A percentile compares a stretch with the other conserved stretches of the same genome.
phyloP scores from a whole-genome alignment of 2,888 invertebrate species.

The Coremacera marginata region DNA sequence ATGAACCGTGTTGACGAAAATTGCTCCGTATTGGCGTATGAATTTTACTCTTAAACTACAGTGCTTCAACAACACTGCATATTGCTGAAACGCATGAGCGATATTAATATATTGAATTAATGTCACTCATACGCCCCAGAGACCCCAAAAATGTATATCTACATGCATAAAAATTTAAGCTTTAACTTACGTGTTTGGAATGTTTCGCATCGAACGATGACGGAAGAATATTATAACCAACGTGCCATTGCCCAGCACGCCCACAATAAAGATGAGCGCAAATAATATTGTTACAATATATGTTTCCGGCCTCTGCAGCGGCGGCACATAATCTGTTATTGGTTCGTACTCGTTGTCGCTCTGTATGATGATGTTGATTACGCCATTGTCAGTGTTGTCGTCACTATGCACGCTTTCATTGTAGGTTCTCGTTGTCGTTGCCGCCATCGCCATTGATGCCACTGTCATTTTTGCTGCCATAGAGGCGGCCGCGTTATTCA shows the following conservation, averaged over 20 bases:
- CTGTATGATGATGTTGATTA: background rate
- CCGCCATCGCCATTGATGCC: slow-evolving; percentile 13
- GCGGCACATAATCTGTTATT: slow-evolving; percentile 72
- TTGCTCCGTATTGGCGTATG: too few relatives aligned
- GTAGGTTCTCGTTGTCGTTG: background rate
- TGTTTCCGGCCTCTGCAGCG: slow-evolving; percentile 82
- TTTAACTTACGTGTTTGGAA: slow-evolving; percentile 86
- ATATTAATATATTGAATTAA: too few relatives aligned
- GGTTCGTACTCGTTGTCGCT: slow-evolving; percentile 43
- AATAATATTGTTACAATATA: slow-evolving; percentile 90
- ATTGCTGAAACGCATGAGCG: too few relatives aligned
- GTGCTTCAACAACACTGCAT: too few relatives aligned
- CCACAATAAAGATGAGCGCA: slow-evolving; percentile 86
- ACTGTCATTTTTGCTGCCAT: slow-evolving; percentile 5
- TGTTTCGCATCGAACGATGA: slow-evolving; percentile 89
- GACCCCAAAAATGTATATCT: background rate
- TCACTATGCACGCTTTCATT: background rate
- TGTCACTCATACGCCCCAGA: too few relatives aligned
- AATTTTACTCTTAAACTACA: too few relatives aligned
- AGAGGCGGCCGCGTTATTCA: slow-evolving; percentile 22
- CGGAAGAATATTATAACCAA: slow-evolving; percentile 86
- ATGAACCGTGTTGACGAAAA: too few relatives aligned
- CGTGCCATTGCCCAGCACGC: slow-evolving; percentile 90
- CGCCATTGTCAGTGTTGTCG: background rate
- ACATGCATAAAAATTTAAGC: background rate